phyloP scores from a whole-genome alignment of 2,797 vertebrate species.

The Pseudomugil tenellus region DNA sequence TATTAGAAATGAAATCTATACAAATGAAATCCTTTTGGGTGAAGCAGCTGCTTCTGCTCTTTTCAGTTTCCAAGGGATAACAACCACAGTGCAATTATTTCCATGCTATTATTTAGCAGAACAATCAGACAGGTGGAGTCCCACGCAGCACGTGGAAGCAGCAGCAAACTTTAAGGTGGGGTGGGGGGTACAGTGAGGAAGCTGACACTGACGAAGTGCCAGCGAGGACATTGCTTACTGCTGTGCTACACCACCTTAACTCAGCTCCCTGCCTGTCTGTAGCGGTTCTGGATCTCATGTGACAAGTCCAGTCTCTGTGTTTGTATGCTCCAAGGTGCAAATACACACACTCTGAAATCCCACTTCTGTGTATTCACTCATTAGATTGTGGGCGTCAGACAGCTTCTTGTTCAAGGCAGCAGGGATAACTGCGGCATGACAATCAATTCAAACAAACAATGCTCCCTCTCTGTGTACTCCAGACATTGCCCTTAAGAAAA shows the following conservation, averaged over 20 bases:
- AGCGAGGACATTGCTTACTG: slow-evolving; percentile 30
- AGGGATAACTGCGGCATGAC: slow-evolving; percentile 52
- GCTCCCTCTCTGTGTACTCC: slow-evolving; percentile 32
- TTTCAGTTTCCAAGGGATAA: slow-evolving; percentile 41
- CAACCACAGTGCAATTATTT: slow-evolving; percentile 21
- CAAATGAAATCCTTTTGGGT: slow-evolving; percentile 35
- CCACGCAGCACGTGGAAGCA: slow-evolving; percentile 3
- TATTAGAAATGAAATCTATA: slow-evolving; percentile 47
- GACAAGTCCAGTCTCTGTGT: slow-evolving; percentile 33
- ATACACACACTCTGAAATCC: slow-evolving; percentile 37
- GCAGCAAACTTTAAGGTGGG: slow-evolving; percentile 20
- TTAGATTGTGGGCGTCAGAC: slow-evolving; percentile 46
- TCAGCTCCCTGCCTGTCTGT: slow-evolving; percentile 53
- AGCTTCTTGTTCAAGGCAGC: slow-evolving; percentile 38
- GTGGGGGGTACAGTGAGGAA: slow-evolving; percentile 2
- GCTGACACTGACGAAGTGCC: slow-evolving; percentile 32
- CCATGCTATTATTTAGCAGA: slow-evolving; percentile 17
- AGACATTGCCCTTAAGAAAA: slow-evolving; percentile 24
- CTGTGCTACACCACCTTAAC: slow-evolving; percentile 43
- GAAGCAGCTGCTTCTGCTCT: slow-evolving; percentile 12
- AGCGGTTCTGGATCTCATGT: slow-evolving; percentile 44
- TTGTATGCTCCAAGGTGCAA: slow-evolving; percentile 36
- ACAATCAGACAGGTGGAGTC: slow-evolving; percentile 24
- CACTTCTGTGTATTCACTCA: slow-evolving; percentile 45
- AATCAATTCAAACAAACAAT: slow-evolving; percentile 57